Evolutionary conservation across 2,113 vertebrate species (phyloP), one percentile per base, ranked within the genome.

Genomic region (Paramormyrops kingsleyae): DNA sequence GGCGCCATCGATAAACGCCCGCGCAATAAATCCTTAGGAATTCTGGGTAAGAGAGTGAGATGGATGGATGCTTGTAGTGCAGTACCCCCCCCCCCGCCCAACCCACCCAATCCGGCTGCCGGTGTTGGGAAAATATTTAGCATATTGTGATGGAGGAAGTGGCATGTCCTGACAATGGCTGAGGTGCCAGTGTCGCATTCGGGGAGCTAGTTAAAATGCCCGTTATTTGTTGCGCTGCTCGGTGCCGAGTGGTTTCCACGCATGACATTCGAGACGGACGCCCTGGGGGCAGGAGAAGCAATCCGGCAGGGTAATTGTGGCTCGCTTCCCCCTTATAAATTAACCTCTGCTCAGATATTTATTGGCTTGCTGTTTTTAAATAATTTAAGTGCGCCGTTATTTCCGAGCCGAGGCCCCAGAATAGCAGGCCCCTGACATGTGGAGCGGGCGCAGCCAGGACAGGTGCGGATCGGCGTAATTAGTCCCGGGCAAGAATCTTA

Each of bases 271-370:
- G 92, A 94, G 94, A 95, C 92, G 91, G 91, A 90, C 92, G 93
- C 94, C 95, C 95, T 91, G 93, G 89, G 95, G 95, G 95, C 94
- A 93, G 91, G 91, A 93, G 92, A 91, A 94, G 93, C 93, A 93
- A 93, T 94, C 91, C 92, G 94, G 95, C 94, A 94, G 95, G 94
- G 94, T 95, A 96, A 96, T 96, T 96, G 95, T 91, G 9, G 86
- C 84, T 91, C 94, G 94, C 94, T 94, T 95, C 94, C 92, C 93
- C 94, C 93, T 94, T 88, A 94, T 94, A 95, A 95, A 95, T 96
- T 95, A 96, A 95, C 95, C 95, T 94, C 95, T 94, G 94, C 94
- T 93, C 91, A 91, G 92, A 94, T 96, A 96, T 95, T 94, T 95
- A 95, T 95, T 94, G 95, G 94, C 94, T 89, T 93, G 93, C 91